A percentile compares a stretch with the other conserved stretches of the same genome.
Evolutionary conservation across 2,797 vertebrate species (phyloP).

Genomic region (Parauchenoglanis ngamensis): DNA sequence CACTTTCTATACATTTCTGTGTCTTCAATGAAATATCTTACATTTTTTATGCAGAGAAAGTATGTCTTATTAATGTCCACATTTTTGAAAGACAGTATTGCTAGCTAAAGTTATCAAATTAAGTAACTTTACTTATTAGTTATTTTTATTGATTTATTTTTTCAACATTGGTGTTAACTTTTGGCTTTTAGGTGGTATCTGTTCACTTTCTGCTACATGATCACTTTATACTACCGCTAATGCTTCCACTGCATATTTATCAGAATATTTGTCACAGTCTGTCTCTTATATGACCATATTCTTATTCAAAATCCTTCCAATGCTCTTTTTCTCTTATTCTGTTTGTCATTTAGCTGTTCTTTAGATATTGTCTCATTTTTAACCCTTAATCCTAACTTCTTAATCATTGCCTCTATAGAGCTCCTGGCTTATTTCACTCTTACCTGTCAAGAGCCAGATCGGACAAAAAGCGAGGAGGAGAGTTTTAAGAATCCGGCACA

Average conservation of each 20-base stretch:
- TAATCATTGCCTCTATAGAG: neutral
- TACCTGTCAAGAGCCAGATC: conserved; percentile 40
- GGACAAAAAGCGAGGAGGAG: conserved; percentile 30
- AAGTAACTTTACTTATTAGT: neutral
- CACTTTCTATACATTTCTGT: neutral
- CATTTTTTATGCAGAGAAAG: neutral
- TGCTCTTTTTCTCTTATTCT: neutral
- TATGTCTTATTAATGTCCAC: neutral
- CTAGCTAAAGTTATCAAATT: neutral
- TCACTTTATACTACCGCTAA: neutral
- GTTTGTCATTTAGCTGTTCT: neutral
- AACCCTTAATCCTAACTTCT: neutral
- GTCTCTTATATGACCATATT: neutral
- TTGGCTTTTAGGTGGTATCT: neutral
- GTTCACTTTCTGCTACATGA: neutral
- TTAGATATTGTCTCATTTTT: neutral
- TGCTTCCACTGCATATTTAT: neutral
- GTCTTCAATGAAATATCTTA: neutral
- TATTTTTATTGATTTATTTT: neutral
- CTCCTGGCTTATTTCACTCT: neutral
- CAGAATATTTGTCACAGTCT: neutral
- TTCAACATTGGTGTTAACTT: neutral
- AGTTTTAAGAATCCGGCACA: neutral
- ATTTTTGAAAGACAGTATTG: neutral
- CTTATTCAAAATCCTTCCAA: neutral